Evolutionary conservation across 2,113 vertebrate genomes (phyloP).

Genomic region (Syngnathus typhle): DNA sequence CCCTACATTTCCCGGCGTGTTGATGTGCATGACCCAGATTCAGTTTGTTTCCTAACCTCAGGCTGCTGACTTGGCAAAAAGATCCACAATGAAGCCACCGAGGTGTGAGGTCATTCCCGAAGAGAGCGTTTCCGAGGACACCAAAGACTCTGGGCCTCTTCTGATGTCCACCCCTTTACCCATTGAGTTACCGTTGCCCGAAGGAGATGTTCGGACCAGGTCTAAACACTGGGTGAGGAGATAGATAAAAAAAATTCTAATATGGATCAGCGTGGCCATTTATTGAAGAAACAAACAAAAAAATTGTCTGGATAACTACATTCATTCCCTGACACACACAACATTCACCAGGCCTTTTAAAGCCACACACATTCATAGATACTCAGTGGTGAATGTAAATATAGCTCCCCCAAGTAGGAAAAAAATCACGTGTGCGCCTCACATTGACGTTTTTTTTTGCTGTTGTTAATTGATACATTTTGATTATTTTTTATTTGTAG

Average conservation of each 20-base stretch:
- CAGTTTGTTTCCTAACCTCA: constrained; percentile 20
- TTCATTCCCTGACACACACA: too few species aligned
- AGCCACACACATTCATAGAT: too few species aligned
- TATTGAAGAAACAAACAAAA: too few species aligned
- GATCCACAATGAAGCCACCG: constrained; percentile 33
- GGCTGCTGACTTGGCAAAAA: constrained; percentile 32
- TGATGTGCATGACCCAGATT: not conserved
- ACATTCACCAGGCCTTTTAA: too few species aligned
- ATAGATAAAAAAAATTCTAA: not conserved
- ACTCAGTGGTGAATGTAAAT: too few species aligned
- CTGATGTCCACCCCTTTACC: constrained; percentile 40
- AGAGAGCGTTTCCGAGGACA: constrained; percentile 20
- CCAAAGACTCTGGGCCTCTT: constrained; percentile 55
- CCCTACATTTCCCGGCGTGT: not conserved
- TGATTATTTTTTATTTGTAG: constrained; percentile 40
- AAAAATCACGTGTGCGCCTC: too few species aligned
- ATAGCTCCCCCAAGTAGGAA: too few species aligned
- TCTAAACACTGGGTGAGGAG: constrained; percentile 43
- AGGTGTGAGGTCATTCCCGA: constrained; percentile 42
- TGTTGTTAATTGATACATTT: too few species aligned
- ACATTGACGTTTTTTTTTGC: too few species aligned
- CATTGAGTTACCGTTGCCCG: constrained; percentile 36
- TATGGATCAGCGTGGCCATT: not conserved
- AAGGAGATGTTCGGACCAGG: not conserved
- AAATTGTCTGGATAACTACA: too few species aligned